A percentile compares a stretch with the other conserved stretches of the same genome.
Evolutionary conservation across 2,888 invertebrate genomes (phyloP).

Genomic region (Idaea biselata): DNA sequence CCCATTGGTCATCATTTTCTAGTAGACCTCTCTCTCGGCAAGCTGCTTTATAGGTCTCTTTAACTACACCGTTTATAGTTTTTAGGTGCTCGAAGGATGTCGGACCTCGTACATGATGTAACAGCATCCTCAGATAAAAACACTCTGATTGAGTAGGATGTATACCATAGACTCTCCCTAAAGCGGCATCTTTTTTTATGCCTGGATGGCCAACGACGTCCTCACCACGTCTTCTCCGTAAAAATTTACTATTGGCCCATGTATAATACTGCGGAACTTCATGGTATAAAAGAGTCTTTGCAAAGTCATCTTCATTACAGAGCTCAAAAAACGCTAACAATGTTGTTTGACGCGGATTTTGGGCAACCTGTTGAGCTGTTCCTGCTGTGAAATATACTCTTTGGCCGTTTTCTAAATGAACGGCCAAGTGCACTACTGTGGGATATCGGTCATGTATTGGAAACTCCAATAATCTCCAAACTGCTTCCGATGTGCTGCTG

Average conservation of each 20-base stretch:
- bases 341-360: too few relatives aligned
- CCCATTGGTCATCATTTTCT: not conserved
- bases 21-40: not conserved
- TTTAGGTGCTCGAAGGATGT: not conserved
- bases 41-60: not conserved
- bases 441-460: not conserved
- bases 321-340: slow-evolving; percentile 11
- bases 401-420: too few relatives aligned
- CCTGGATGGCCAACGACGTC: not conserved
- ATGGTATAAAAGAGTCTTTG: slow-evolving; percentile 25
- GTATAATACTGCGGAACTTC: slow-evolving; percentile 31
- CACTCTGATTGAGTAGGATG: not conserved
- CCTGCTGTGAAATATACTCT: too few relatives aligned
- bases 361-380: too few relatives aligned
- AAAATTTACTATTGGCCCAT: not conserved
- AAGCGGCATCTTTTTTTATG: not conserved
- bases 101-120: not conserved
- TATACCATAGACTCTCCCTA: not conserved
- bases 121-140: not conserved
- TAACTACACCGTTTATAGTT: not conserved
- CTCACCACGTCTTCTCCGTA: not conserved
- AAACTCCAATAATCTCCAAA: slow-evolving; percentile 12
- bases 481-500: slow-evolving; percentile 12
- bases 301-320: slow-evolving; percentile 27
- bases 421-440: too few relatives aligned